Evolutionary conservation across 2,888 invertebrate species (phyloP).

Genomic region (Buathra laborator): DNA sequence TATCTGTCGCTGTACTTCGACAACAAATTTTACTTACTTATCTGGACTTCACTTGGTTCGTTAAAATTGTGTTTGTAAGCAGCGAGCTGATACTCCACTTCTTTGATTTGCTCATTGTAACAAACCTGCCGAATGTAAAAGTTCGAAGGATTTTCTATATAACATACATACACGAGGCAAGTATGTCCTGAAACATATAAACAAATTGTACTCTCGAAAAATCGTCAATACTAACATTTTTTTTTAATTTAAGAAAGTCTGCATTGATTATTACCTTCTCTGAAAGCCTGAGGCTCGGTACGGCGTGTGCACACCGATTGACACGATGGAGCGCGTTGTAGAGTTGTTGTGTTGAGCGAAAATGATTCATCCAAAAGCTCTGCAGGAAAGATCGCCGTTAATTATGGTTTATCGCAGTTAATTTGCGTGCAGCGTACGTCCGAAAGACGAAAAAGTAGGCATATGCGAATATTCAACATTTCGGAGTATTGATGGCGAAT

Average conservation of each 20-base stretch:
- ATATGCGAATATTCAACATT: too few relatives aligned
- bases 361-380: conserved; percentile 13
- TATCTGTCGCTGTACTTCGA: background rate
- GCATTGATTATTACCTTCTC: conserved; percentile 18
- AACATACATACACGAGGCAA: conserved; percentile 84
- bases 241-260: background rate
- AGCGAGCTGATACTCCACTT: conserved; percentile 69
- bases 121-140: conserved; percentile 87
- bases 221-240: background rate
- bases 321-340: conserved; percentile 9
- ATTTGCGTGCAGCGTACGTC: background rate
- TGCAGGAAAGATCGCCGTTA: conserved; percentile 1
- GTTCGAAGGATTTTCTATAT: conserved; percentile 88
- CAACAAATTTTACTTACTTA: conserved; percentile 55
- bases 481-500: too few relatives aligned
- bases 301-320: conserved; percentile 32
- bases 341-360: conserved; percentile 3
- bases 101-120: conserved; percentile 52
- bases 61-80: conserved; percentile 66
- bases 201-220: background rate
- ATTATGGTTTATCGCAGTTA: background rate
- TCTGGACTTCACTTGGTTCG: conserved; percentile 69
- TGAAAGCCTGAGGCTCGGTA: conserved; percentile 16
- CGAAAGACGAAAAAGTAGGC: too few relatives aligned
- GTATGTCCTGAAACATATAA: conserved; percentile 23